Evolutionary conservation across 2,888 invertebrate genomes (phyloP).

Genomic region (Caenorhabditis panamensis): DNA sequence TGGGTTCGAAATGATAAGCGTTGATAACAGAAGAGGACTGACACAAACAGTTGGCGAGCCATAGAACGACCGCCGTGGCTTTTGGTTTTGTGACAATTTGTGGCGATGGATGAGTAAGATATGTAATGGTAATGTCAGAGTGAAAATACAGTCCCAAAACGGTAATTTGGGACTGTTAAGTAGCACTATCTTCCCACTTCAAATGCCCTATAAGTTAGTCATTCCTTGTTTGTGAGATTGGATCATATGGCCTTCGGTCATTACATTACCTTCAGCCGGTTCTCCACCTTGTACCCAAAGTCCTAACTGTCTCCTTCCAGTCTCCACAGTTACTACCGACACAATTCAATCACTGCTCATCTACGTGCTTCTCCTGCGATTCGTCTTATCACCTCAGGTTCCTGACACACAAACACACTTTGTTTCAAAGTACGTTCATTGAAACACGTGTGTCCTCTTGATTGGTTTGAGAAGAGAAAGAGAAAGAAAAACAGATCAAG

Average conservation of each 20-base stretch:
- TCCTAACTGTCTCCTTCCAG: no score
- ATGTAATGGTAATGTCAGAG: background rate
- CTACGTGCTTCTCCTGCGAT: background rate
- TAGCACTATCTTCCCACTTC: no score
- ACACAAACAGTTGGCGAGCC: conserved; percentile 41
- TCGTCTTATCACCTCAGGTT: conserved; percentile 14
- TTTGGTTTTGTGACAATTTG: conserved; percentile 14
- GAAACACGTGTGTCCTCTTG: conserved; percentile 54
- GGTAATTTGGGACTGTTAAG: no score
- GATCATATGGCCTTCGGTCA: no score
- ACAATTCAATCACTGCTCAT: background rate
- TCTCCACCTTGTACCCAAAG: no score
- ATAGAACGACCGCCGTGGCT: conserved; percentile 29
- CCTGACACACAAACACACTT: conserved; percentile 40
- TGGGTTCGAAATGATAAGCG: conserved; percentile 37
- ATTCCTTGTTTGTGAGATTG: no score
- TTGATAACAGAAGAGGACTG: no score
- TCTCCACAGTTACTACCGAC: no score
- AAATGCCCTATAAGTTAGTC: no score
- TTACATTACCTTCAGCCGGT: no score
- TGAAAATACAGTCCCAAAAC: no score
- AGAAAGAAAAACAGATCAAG: conserved; percentile 12
- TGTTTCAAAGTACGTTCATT: conserved; percentile 45
- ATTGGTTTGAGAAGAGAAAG: background rate
- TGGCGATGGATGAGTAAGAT: background rate